Evolutionary conservation across 2,888 invertebrate species (phyloP).

Genomic region (Dilophus febrilis): DNA sequence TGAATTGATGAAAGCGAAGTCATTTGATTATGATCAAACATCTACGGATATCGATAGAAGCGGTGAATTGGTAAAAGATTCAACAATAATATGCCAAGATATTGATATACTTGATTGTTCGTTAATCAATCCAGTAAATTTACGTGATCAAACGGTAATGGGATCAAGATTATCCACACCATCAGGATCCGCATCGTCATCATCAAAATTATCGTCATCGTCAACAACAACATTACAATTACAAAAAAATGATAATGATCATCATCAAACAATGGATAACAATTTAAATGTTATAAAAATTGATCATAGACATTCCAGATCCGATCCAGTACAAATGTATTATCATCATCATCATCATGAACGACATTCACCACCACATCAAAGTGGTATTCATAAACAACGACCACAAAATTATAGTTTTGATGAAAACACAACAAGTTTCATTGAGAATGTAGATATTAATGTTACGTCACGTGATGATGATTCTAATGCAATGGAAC

Average conservation of each 20-base stretch:
- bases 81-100: constrained; percentile 28
- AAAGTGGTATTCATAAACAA: too few relatives aligned
- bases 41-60: too few relatives aligned
- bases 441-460: constrained; percentile 27
- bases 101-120: constrained; percentile 20
- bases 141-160: not conserved
- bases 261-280: constrained; percentile 6
- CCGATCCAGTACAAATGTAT: constrained; percentile 48
- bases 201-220: not conserved
- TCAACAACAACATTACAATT: not conserved
- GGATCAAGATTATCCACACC: constrained; percentile 3
- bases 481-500: constrained; percentile 11
- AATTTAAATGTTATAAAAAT: constrained; percentile 30
- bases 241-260: constrained; percentile 9
- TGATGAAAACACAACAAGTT: constrained; percentile 31
- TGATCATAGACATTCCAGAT: constrained; percentile 46
- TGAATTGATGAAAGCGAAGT: constrained; percentile 41
- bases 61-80: too few relatives aligned
- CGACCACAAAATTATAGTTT: constrained; percentile 9
- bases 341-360: too few relatives aligned
- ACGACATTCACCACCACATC: constrained; percentile 11
- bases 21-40: constrained; percentile 14
- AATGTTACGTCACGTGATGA: constrained; percentile 62
- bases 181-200: not conserved
- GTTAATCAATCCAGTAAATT: constrained; percentile 1